These are phyloP conservation scores for Chroicocephalus ridibundus DNA, from an alignment of 2,113 vertebrate species.

Conservation along the genomic window DNA sequence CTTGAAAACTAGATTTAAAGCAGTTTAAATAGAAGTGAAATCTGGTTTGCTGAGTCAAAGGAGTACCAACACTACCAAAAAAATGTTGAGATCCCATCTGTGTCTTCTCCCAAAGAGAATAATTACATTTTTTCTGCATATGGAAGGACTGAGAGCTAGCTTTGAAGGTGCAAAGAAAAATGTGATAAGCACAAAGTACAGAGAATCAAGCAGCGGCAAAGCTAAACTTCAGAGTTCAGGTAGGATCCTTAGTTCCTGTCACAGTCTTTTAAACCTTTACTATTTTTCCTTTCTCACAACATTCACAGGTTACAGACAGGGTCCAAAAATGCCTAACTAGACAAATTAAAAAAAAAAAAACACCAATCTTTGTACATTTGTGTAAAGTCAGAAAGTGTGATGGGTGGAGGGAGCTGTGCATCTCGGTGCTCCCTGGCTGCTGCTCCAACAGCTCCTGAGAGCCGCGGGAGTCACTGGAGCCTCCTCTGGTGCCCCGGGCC, in stretches of 20 bases:
- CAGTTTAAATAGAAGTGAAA: background rate
- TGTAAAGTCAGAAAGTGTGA: background rate
- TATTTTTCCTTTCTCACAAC: background rate
- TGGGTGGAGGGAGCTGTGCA: background rate
- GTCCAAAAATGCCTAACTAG: background rate
- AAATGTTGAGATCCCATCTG: conserved; percentile 13
- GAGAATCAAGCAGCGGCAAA: background rate
- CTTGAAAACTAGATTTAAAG: background rate
- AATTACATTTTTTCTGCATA: background rate
- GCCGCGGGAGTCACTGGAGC: background rate
- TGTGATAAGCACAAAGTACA: background rate
- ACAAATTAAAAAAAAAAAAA: background rate
- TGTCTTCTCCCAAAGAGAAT: conserved; percentile 20
- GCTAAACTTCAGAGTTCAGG: background rate
- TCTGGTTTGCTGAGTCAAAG: conserved; percentile 25
- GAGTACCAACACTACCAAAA: background rate
- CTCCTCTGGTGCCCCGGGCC: background rate
- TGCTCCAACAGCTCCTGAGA: background rate
- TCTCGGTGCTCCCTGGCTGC: background rate
- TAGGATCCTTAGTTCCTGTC: background rate
- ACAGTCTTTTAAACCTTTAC: background rate
- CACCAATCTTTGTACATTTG: background rate
- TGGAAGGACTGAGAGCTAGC: background rate
- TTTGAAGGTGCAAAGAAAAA: conserved; percentile 20
- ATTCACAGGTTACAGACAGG: background rate